Evolutionary conservation across 2,888 invertebrate species (phyloP), one percentile per base, ranked within the genome.

Genomic region (Colletes collaris): DNA sequence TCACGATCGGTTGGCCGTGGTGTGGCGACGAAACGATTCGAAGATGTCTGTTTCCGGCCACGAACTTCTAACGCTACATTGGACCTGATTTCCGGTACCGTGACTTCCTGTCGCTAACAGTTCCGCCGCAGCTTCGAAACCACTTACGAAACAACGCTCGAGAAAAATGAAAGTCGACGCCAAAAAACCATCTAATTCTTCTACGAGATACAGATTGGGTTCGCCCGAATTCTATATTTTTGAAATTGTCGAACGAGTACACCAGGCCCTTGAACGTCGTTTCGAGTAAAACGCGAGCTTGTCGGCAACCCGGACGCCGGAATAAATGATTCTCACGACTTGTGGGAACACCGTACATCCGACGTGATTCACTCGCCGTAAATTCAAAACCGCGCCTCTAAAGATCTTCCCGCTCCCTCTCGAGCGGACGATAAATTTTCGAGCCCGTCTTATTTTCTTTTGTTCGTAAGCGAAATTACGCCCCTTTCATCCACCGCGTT

Each of bases 21-120:
- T 16, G n/a, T 19, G 68, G 10, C 40, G 64, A 10, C 11, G 55
- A 53, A 79, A 53, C 73, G 64, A 35, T 49, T 70, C 81, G 71
- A 84, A 86, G 80, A 84, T 84, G 80, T 76, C 72, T 65, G 71
- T 50, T 82, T 83, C 83, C 83, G 72, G 76, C 68, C 69, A 72
- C 69, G 82, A 67, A 49, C 70, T 44, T 72, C 69, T 87, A 87
- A 87, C 87, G 86, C 84, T 87, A 87, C 79, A 68, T 84, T 60
- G 79, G 66, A 87, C 86, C 76, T 84, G 84, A 81, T 87, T 87
- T 87, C 87, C 87, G 87, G 86, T 62, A 77, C 19, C 87, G 87
- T 87, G 87, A 87, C 86, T 86, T 87, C 87, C 87, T 74, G 86
- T 16, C 56, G 16, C 67, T 55, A 68, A 75, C 75, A 70, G 70